Conservation (phyloP, 2,113 vertebrate genomes). For the Heterotilapia buettikoferi region DNA sequence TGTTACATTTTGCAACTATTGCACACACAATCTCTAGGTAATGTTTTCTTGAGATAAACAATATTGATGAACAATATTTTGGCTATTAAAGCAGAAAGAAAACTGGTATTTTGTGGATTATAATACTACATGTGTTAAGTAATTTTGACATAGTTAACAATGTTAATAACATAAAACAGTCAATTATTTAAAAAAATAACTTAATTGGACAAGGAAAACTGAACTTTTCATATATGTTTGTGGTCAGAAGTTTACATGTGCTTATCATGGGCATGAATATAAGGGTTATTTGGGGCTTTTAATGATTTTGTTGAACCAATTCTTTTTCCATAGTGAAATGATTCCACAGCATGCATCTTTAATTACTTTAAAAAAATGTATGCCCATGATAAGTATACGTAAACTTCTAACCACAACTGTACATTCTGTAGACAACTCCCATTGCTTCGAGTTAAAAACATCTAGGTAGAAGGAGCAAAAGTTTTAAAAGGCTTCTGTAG, state of each 20-base stretch:
- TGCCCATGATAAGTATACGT: neutral
- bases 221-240: neutral
- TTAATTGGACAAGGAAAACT: neutral
- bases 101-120: neutral
- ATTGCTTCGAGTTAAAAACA: neutral
- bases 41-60: neutral
- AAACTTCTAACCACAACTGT: neutral
- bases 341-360: neutral
- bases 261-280: neutral
- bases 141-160: neutral
- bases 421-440: neutral
- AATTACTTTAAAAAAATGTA: neutral
- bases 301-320: neutral
- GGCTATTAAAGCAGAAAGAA: neutral
- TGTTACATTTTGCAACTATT: neutral
- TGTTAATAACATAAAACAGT: neutral
- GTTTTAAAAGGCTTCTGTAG: neutral
- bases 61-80: neutral
- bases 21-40: neutral
- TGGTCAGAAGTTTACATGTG: neutral
- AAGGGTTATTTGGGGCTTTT: neutral
- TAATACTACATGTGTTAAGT: accelerated
- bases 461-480: neutral
- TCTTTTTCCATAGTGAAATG: neutral
- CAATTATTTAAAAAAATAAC: neutral